Conservation (phyloP, 1,140 invertebrate genomes). For the Pseudomyrmex pallidus region DNA sequence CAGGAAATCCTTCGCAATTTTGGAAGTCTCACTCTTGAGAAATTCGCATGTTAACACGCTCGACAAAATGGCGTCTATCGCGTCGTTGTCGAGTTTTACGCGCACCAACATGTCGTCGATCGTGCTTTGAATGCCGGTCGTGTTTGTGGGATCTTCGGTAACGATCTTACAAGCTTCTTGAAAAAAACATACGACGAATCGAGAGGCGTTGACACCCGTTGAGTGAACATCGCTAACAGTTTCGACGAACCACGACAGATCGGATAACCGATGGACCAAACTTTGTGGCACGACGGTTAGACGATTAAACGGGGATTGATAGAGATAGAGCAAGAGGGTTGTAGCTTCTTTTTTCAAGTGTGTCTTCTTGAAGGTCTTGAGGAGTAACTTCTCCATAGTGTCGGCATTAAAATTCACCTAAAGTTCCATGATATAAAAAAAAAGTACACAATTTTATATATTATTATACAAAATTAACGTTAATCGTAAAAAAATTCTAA, state of each 20-base stretch:
- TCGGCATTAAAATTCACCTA: constrained; percentile 85
- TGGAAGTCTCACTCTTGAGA: constrained; percentile 67
- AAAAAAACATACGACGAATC: constrained; percentile 86
- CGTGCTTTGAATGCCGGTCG: constrained; percentile 64
- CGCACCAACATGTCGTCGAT: constrained; percentile 85
- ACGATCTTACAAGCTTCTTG: constrained; percentile 75
- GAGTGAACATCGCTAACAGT: constrained; percentile 85
- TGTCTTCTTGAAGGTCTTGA: constrained; percentile 86
- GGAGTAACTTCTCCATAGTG: constrained; percentile 87
- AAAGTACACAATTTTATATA: not conserved
- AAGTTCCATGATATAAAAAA: not conserved
- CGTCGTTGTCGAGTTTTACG: constrained; percentile 83
- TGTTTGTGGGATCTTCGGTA: constrained; percentile 51
- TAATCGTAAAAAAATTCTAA: not conserved
- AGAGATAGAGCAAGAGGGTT: constrained; percentile 87
- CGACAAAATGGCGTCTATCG: constrained; percentile 81
- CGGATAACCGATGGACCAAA: constrained; percentile 85
- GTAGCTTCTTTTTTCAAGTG: constrained; percentile 86
- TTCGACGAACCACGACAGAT: constrained; percentile 85
- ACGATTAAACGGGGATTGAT: constrained; percentile 86
- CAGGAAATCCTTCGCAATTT: constrained; percentile 71
- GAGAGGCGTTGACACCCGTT: constrained; percentile 84
- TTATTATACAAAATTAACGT: not conserved
- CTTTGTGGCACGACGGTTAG: constrained; percentile 84
- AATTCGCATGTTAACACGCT: constrained; percentile 66